These are phyloP conservation scores for Lanius ludovicianus DNA, from an alignment of 2,113 vertebrate species.

Conservation along the genomic window DNA sequence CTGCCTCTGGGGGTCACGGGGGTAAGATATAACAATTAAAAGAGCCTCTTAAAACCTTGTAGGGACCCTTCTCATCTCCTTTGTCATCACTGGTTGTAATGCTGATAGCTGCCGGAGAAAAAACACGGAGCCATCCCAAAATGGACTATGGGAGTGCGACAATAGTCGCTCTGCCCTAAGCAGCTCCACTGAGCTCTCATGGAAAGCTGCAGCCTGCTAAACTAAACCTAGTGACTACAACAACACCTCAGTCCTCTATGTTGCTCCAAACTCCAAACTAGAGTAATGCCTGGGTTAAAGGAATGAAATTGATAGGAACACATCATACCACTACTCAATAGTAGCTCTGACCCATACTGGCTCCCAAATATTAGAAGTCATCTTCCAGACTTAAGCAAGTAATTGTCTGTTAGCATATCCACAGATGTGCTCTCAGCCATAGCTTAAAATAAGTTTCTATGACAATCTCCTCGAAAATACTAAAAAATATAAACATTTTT, in stretches of 20 bases:
- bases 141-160: no score
- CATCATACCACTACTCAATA: neutral
- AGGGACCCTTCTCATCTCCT: no score
- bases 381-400: neutral
- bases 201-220: no score
- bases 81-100: no score
- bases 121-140: no score
- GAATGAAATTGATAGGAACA: neutral
- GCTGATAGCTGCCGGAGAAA: no score
- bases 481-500: neutral
- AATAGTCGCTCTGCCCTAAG: no score
- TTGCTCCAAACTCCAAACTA: neutral
- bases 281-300: fast-evolving
- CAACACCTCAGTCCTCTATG: fast-evolving
- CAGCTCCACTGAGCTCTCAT: no score
- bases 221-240: no score
- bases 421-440: neutral
- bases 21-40: no score
- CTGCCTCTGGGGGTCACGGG: no score
- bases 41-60: no score
- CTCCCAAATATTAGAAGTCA: neutral
- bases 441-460: neutral
- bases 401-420: neutral
- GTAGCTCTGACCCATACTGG: fast-evolving
- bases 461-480: neutral